phyloP scores from a whole-genome alignment of 2,113 vertebrate species.

The Entosphenus tridentatus region DNA sequence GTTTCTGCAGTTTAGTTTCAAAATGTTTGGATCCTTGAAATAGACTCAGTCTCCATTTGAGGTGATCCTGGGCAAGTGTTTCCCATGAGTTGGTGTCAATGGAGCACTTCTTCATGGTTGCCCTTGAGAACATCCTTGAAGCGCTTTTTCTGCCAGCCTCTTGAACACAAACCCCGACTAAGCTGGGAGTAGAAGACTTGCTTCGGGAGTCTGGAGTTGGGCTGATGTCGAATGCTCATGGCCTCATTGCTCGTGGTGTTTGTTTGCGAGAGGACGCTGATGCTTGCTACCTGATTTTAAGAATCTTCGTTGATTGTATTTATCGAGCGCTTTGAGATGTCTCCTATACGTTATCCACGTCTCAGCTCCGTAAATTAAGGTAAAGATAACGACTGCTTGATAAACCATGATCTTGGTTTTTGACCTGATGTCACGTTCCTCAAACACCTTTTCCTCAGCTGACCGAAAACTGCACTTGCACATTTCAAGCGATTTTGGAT shows the following conservation, averaged over 20 bases:
- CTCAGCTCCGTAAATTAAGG: not conserved
- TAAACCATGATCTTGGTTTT: not conserved
- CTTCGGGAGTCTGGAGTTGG: not conserved
- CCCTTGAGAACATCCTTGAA: not conserved
- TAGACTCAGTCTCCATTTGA: slow-evolving; percentile 1
- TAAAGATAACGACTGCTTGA: not conserved
- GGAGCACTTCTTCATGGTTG: not conserved
- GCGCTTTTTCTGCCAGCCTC: slow-evolving; percentile 1
- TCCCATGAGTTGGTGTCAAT: not conserved
- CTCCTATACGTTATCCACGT: not conserved
- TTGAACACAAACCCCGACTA: not conserved
- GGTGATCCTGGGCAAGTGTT: not conserved
- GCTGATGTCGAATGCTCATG: not conserved
- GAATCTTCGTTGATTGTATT: not conserved
- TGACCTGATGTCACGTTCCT: not conserved
- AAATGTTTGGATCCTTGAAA: not conserved
- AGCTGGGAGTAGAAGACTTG: not conserved
- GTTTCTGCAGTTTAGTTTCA: not conserved
- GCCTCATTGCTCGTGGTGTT: not conserved
- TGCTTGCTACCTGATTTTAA: too few species aligned
- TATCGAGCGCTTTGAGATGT: not conserved
- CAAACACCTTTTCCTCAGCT: not conserved
- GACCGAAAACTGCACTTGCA: slow-evolving; percentile 2
- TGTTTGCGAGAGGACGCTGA: not conserved
- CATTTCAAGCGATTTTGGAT: slow-evolving; percentile 1